Conservation (phyloP, 2,797 vertebrate species). For the Sparidentex hasta region DNA sequence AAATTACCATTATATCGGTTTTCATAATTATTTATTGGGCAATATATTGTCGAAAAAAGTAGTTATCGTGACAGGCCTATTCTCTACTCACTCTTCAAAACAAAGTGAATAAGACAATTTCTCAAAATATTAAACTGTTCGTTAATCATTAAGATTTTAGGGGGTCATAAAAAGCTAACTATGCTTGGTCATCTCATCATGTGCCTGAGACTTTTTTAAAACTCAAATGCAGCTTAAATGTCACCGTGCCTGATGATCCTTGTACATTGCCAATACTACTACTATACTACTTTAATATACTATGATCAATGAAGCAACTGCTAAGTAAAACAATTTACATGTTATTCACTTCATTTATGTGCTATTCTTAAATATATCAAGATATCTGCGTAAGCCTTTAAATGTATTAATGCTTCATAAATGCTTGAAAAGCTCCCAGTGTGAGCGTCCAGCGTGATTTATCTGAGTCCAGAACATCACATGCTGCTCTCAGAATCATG, state of each 20-base stretch:
- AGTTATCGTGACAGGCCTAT: no score
- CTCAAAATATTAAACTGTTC: no score
- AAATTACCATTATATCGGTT: no score
- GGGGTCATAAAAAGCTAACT: not conserved
- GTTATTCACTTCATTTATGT: not conserved
- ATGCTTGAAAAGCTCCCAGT: slow-evolving; percentile 21
- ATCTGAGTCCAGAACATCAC: slow-evolving; percentile 47
- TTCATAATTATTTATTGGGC: no score
- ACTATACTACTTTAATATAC: no score
- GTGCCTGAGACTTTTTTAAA: not conserved
- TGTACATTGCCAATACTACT: not conserved
- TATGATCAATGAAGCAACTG: not conserved
- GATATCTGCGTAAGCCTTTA: not conserved
- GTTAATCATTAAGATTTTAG: not conserved
- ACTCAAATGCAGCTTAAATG: not conserved
- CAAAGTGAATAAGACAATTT: no score
- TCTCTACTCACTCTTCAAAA: no score
- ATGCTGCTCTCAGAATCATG: slow-evolving; percentile 43
- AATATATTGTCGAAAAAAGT: no score
- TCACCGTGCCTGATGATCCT: no score
- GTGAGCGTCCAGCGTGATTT: slow-evolving; percentile 3
- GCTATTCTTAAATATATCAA: not conserved
- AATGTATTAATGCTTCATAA: not conserved
- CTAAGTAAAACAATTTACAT: not conserved
- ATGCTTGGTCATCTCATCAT: no score